These are phyloP conservation scores for Melanerpes aurifrons DNA, from an alignment of 2,113 vertebrate genomes.

Conservation along the genomic window DNA sequence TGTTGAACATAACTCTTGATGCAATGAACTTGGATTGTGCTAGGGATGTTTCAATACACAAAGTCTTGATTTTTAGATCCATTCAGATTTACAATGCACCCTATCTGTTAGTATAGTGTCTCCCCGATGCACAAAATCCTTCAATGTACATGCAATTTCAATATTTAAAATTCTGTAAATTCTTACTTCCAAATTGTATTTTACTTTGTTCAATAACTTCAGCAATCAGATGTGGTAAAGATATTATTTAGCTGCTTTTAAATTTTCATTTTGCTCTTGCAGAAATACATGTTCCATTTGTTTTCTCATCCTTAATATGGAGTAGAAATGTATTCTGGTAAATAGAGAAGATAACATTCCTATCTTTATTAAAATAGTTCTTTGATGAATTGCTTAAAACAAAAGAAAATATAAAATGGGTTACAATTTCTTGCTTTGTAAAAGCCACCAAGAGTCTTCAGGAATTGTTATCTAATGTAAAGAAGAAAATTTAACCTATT, in stretches of 20 bases:
- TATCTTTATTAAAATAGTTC: neutral
- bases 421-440: neutral
- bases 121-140: accelerated
- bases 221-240: neutral
- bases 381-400: neutral
- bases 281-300: neutral
- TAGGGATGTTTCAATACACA: neutral
- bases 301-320: neutral
- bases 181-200: neutral
- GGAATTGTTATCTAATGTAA: neutral
- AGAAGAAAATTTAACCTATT: neutral
- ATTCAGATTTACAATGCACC: neutral
- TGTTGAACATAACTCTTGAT: neutral
- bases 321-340: neutral
- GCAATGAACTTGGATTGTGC: neutral
- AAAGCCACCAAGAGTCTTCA: neutral
- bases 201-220: neutral
- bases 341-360: neutral
- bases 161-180: neutral
- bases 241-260: neutral
- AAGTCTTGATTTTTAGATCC: neutral
- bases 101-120: neutral
- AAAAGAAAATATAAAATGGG: neutral
- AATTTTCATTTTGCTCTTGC: neutral
- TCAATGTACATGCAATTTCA: neutral